Evolutionary conservation across 2,888 invertebrate species (phyloP).

Genomic region (Eupithecia insigniata): DNA sequence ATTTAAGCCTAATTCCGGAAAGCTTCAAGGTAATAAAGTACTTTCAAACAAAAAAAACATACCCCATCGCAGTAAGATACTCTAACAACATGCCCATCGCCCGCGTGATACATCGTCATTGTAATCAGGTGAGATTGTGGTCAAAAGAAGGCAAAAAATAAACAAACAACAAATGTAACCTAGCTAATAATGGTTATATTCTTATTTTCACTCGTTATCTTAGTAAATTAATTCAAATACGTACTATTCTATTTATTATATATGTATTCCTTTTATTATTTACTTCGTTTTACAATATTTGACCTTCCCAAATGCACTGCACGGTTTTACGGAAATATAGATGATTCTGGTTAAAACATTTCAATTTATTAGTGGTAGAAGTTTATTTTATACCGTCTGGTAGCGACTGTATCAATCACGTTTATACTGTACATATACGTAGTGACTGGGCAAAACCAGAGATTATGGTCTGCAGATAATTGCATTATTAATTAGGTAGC

Average conservation of each 20-base stretch:
- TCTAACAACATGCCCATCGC: not conserved
- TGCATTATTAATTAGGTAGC: conserved; percentile 43
- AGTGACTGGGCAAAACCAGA: conserved; percentile 21
- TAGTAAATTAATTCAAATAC: too few relatives aligned
- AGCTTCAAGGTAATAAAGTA: not conserved
- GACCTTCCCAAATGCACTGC: not conserved
- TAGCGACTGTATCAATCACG: conserved; percentile 5
- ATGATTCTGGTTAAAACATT: not conserved
- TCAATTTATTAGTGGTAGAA: not conserved
- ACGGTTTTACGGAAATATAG: not conserved
- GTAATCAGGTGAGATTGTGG: not conserved
- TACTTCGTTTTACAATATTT: too few relatives aligned
- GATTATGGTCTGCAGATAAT: conserved; percentile 37
- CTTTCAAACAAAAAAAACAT: too few relatives aligned
- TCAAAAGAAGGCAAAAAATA: not conserved
- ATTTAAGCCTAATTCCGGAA: not conserved
- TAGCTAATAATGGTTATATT: too few relatives aligned
- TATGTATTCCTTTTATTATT: too few relatives aligned
- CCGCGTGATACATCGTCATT: not conserved
- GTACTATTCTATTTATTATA: too few relatives aligned
- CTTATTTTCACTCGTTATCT: too few relatives aligned
- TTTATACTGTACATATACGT: not conserved
- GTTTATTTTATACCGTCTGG: not conserved
- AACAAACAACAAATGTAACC: too few relatives aligned
- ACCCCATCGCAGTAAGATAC: not conserved